A percentile compares a stretch with the other conserved stretches of the same genome.
Conservation (phyloP, 2,797 vertebrate genomes). For the Falco rusticolus region DNA sequence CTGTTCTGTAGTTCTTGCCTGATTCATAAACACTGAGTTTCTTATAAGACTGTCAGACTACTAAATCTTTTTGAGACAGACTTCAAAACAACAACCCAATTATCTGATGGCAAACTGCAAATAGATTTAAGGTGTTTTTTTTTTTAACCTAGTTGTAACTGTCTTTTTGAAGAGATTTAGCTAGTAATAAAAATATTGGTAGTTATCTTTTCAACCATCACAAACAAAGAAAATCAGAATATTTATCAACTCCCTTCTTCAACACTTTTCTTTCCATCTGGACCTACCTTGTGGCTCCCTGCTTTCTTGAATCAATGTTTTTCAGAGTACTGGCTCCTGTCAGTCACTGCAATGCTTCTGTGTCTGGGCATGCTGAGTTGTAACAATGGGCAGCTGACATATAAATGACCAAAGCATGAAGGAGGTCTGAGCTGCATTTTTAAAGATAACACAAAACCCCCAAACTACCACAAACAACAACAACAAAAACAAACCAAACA, state of each 20-base stretch:
- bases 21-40: not conserved
- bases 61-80: not conserved
- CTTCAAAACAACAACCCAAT: not conserved
- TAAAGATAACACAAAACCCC: not conserved
- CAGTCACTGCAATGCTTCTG: not conserved
- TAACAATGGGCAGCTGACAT: not conserved
- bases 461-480: not conserved
- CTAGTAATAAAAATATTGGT: not conserved
- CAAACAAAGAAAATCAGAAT: not conserved
- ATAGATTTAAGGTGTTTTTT: not conserved
- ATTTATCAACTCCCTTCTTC: not conserved
- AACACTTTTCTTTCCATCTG: not conserved
- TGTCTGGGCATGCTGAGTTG: not conserved
- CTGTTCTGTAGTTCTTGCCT: not conserved
- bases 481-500: not conserved
- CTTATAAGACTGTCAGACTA: not conserved
- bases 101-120: not conserved
- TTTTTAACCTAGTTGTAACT: not conserved
- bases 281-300: not conserved
- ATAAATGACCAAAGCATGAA: not conserved
- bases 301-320: not conserved
- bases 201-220: not conserved
- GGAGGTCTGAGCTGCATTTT: not conserved
- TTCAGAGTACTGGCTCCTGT: not conserved
- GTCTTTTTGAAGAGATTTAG: not conserved